Base-by-base conservation (phyloP, 2,888 invertebrate species). In the Apamea sordens region DNA sequence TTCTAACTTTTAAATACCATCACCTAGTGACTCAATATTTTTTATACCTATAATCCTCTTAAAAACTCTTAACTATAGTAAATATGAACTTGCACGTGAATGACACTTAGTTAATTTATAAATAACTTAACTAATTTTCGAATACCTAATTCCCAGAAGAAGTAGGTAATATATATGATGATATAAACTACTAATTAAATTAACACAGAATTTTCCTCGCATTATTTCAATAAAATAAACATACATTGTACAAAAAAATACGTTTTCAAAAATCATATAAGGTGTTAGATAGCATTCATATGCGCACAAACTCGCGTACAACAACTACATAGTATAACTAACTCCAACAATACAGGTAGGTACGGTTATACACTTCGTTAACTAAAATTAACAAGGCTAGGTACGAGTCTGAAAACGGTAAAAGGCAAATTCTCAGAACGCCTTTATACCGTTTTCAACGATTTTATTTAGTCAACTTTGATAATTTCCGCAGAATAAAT, bases 301-400 rank as follows among this genome's bases (percentile, higher is more conserved):
- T 32, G 32, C 32, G 3, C n/a, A 32, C 44, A 1, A 76, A 61
- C 59, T 61, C 15, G 21, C n/a, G 36, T 18, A 15, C 10, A 36
- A 28, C 5, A 63, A 24, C 15, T 41, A 41, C 41, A 41, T 63
- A 53, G 24, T 47, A 32, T 47, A 44, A 56, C 64, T 24, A 36
- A 50, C 28, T 75, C 18, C 41, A 70, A 80, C 47, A 76, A 71
- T 44, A 70, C n/a, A 24, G 32, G 24, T 76, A 24, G 32, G 24
- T 76, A 71, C 41, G 24, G 65, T 63, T 72, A 71, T 72, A 71
- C 85, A 85, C 78, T 80, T 82, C 78, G 78, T 76, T 80, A 87
- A 61, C 70, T 85, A n/a, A 82, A 88, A 86, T 83, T 86, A 86
- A 85, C 85, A 82, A 85, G 74, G 76, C 67, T 63, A 65, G 21